phyloP scores from a whole-genome alignment of 2,113 vertebrate genomes.

The Morone chrysops region DNA sequence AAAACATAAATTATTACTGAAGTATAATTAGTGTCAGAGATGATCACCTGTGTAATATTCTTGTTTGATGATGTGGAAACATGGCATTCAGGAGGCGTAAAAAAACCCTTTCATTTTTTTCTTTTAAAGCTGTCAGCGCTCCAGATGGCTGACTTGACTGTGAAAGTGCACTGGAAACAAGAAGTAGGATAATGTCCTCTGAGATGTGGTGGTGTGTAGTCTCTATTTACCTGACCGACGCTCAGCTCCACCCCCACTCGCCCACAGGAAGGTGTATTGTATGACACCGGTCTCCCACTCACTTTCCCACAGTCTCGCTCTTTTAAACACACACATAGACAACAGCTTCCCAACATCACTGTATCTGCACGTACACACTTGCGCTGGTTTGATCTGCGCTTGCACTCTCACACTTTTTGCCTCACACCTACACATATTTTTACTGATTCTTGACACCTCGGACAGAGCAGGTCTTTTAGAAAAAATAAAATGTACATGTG shows the following conservation, averaged over 20 bases:
- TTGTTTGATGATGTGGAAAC: conserved; percentile 43
- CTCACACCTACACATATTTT: conserved; percentile 47
- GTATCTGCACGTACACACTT: not conserved
- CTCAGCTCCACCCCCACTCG: conserved; percentile 68
- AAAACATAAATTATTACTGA: not conserved
- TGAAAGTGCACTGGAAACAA: conserved; percentile 57
- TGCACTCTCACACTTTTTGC: conserved; percentile 24
- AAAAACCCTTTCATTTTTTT: conserved; percentile 24
- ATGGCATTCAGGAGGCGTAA: conserved; percentile 20
- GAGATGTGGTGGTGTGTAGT: conserved; percentile 65
- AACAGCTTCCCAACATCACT: conserved; percentile 4
- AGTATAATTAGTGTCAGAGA: conserved; percentile 7
- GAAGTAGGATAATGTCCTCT: conserved; percentile 55
- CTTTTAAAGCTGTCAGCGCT: conserved; percentile 41
- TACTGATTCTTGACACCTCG: conserved; percentile 35
- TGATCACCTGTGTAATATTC: conserved; percentile 24
- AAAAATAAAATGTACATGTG: not conserved
- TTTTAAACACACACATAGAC: conserved; percentile 12
- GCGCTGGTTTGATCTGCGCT: conserved; percentile 24
- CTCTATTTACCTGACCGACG: conserved; percentile 71
- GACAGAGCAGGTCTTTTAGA: conserved; percentile 13
- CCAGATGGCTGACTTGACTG: conserved; percentile 44
- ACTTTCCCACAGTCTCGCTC: conserved; percentile 32
- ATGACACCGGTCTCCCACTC: conserved; percentile 72
- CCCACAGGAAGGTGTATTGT: conserved; percentile 70